A percentile compares a stretch with the other conserved stretches of the same genome.
Evolutionary conservation across 2,113 vertebrate genomes (phyloP).

Genomic region (Fukomys damarensis): DNA sequence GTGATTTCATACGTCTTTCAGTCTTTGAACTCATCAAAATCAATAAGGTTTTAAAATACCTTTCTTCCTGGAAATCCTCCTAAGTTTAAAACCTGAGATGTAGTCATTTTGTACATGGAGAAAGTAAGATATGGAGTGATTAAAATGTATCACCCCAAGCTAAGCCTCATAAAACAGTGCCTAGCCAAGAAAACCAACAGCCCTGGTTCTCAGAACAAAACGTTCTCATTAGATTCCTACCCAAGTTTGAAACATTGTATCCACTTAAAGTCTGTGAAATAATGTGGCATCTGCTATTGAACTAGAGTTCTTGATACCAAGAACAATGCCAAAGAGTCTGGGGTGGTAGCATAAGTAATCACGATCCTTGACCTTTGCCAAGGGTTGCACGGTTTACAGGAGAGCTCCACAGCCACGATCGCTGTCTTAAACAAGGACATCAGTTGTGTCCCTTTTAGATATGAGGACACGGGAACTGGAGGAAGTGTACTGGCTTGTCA

Average conservation of each 20-base stretch:
- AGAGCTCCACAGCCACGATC: neutral
- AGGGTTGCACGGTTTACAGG: neutral
- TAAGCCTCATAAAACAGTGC: neutral
- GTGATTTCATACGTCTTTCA: neutral
- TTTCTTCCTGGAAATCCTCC: constrained; percentile 55
- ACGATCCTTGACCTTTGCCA: neutral
- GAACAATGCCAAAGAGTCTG: neutral
- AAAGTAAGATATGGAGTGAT: neutral
- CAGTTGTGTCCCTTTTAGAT: neutral
- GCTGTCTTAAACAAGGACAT: constrained; percentile 31
- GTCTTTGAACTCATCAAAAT: neutral
- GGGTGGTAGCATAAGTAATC: neutral
- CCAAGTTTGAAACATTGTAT: constrained; percentile 50
- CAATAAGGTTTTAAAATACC: constrained; percentile 27
- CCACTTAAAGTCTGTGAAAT: constrained; percentile 26
- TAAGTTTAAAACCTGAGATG: neutral
- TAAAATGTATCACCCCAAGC: neutral
- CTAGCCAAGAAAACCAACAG: constrained; percentile 1
- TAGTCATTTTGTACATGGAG: neutral
- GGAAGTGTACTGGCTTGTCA: neutral
- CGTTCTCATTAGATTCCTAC: neutral
- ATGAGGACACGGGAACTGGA: neutral
- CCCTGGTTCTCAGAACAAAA: neutral
- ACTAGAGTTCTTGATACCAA: constrained; percentile 27
- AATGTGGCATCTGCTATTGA: neutral